Percentiles rank a stretch among this genome's conserved stretches.
These are phyloP conservation scores for Tauraco hartlaubi DNA, from an alignment of 2,797 vertebrate genomes.

Conservation along the genomic window DNA sequence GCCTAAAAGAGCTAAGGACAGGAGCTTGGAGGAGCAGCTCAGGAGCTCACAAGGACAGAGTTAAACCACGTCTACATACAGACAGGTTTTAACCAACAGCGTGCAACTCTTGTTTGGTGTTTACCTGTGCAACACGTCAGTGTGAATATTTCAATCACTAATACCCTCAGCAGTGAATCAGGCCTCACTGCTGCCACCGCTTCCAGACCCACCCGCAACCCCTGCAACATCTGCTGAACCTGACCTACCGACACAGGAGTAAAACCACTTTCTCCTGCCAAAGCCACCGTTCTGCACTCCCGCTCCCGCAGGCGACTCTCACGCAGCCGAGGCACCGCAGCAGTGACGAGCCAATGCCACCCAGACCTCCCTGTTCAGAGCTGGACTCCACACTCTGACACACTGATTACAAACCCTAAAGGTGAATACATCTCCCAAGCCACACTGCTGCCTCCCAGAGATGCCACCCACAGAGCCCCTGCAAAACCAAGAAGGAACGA, in stretches of 20 bases:
- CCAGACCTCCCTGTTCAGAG: neutral
- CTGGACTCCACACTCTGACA: neutral
- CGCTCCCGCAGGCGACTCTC: neutral
- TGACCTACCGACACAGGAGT: neutral
- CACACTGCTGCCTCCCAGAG: neutral
- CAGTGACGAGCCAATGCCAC: rapidly evolving
- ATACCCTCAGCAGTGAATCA: neutral
- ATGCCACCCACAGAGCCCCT: neutral
- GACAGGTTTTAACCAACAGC: neutral
- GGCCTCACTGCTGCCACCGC: neutral
- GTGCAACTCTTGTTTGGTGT: neutral
- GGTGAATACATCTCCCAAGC: neutral
- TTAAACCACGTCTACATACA: neutral
- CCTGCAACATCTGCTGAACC: neutral
- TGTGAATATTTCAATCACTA: neutral
- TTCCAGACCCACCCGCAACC: neutral
- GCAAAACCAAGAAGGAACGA: neutral
- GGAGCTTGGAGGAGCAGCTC: neutral
- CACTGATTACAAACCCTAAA: neutral
- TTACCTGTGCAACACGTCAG: neutral
- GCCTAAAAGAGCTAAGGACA: neutral
- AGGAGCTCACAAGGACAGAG: neutral
- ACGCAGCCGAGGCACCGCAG: neutral
- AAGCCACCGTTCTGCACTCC: neutral
- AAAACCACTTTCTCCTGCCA: neutral